phyloP scores from a whole-genome alignment of 2,797 vertebrate species.

The Xerus rutilus region DNA sequence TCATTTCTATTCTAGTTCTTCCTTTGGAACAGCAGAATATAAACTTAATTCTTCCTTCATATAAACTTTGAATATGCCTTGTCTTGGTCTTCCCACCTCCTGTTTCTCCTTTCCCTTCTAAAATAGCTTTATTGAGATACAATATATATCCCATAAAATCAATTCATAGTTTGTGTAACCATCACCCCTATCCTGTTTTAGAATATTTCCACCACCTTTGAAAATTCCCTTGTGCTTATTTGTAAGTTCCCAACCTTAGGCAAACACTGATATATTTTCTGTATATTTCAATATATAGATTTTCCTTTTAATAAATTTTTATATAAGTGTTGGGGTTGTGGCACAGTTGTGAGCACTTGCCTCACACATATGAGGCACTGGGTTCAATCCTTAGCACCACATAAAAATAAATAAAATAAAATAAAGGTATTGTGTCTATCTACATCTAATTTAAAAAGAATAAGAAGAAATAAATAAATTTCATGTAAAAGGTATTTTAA shows the following conservation, averaged over 20 bases:
- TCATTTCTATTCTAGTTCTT: neutral
- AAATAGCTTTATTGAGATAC: neutral
- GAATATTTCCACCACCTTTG: neutral
- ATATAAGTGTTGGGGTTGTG: neutral
- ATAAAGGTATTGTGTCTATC: too few relatives aligned
- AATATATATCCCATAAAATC: neutral
- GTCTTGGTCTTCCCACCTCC: neutral
- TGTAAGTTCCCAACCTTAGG: neutral
- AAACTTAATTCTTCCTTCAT: neutral
- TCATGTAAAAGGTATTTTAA: neutral
- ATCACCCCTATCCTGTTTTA: neutral
- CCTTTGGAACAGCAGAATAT: neutral
- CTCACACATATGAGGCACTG: too few relatives aligned
- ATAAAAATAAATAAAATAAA: too few relatives aligned
- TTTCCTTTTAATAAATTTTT: constrained; percentile 25
- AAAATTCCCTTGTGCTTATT: neutral
- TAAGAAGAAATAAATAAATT: neutral
- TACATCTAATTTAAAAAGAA: too few relatives aligned
- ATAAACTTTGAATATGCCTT: neutral
- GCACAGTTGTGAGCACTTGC: too few relatives aligned
- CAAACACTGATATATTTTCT: neutral
- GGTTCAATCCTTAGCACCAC: too few relatives aligned
- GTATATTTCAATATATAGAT: neutral
- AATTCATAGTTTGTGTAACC: neutral
- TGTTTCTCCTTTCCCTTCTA: neutral